phyloP scores from a whole-genome alignment of 2,797 vertebrate genomes.

The Pipistrellus pipistrellus region DNA sequence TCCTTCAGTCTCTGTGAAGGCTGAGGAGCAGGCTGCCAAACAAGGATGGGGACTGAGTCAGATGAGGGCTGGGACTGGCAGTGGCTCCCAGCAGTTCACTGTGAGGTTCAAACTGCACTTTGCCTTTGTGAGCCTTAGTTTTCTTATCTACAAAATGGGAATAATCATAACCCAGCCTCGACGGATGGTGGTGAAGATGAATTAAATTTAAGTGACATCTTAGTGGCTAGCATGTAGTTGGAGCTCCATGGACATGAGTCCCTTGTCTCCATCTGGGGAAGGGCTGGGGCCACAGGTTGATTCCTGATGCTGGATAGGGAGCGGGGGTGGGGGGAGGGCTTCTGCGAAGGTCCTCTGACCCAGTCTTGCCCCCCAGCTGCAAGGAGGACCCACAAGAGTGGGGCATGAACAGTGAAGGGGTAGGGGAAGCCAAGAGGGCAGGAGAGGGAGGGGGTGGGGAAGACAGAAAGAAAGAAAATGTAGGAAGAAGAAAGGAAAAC shows the following conservation, averaged over 20 bases:
- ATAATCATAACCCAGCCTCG: no score
- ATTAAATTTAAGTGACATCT: no score
- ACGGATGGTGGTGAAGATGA: background rate
- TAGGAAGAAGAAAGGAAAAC: background rate
- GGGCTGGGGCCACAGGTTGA: background rate
- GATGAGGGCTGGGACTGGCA: no score
- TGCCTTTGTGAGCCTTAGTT: background rate
- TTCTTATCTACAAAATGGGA: background rate
- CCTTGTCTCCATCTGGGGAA: background rate
- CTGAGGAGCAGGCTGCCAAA: background rate
- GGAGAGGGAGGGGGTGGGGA: background rate
- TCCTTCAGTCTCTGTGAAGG: background rate
- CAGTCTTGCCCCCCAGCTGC: background rate
- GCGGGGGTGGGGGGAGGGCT: background rate
- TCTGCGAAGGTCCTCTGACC: background rate
- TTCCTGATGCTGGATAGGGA: background rate
- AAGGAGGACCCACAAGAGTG: background rate
- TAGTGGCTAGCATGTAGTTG: background rate
- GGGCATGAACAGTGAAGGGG: no score
- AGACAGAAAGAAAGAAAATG: background rate
- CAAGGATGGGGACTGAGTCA: background rate
- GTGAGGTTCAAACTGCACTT: background rate
- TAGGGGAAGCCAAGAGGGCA: rapidly evolving
- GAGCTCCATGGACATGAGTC: background rate
- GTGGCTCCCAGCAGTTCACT: background rate